These are phyloP conservation scores for Hoplodrina ambigua DNA, from an alignment of 2,888 invertebrate genomes.

Conservation along the genomic window DNA sequence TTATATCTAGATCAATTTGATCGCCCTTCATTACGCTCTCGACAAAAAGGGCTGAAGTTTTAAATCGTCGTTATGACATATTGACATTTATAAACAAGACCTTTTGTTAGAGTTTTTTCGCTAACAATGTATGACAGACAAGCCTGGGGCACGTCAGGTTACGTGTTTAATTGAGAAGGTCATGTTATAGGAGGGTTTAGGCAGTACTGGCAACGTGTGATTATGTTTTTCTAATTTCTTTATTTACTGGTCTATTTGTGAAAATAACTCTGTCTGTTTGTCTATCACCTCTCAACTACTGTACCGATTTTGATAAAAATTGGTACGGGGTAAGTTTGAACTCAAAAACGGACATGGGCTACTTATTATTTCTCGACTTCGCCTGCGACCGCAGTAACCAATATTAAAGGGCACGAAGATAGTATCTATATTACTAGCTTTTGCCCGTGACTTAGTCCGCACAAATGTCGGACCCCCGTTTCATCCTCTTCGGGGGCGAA, in stretches of 20 bases:
- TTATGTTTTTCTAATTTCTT: background rate
- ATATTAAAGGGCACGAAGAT: too few species aligned
- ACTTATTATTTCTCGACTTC: too few species aligned
- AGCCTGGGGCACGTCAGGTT: constrained; percentile 2
- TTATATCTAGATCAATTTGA: constrained; percentile 29
- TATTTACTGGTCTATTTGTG: background rate
- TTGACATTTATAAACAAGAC: constrained; percentile 45
- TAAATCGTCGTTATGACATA: constrained; percentile 33
- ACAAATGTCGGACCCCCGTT: too few species aligned
- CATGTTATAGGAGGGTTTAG: background rate
- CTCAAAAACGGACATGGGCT: too few species aligned
- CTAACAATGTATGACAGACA: constrained; percentile 13
- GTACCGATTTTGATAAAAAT: too few species aligned
- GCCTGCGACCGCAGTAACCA: too few species aligned
- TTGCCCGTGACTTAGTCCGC: too few species aligned
- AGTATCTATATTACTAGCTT: too few species aligned
- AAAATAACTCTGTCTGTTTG: too few species aligned
- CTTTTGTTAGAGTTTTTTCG: constrained; percentile 12
- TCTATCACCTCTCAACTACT: too few species aligned
- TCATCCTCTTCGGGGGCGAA: too few species aligned
- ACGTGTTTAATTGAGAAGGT: background rate
- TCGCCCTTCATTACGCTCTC: constrained; percentile 33
- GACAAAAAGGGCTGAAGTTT: constrained; percentile 25
- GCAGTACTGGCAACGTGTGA: background rate
- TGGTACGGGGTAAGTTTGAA: too few species aligned